A percentile compares a stretch with the other conserved stretches of the same genome.
Conservation (phyloP, 2,888 invertebrate genomes). For the Metellina segmentata region DNA sequence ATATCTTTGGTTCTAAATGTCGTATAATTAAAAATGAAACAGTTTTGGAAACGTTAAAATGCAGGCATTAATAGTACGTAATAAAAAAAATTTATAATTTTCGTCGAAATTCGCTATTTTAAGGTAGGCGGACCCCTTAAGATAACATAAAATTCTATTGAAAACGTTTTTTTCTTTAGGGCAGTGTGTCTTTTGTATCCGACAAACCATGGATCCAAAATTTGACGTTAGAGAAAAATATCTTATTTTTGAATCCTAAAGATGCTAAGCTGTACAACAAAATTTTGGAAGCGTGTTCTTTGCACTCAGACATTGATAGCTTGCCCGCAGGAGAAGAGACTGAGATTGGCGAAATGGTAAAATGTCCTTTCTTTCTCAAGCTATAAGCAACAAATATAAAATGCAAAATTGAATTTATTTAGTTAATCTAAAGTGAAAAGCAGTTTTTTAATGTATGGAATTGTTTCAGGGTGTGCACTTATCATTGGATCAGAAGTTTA, state of each 20-base stretch:
- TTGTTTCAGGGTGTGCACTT: constrained; percentile 47
- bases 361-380: background rate
- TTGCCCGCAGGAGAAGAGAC: constrained; percentile 83
- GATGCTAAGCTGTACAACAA: constrained; percentile 79
- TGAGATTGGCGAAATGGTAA: constrained; percentile 84
- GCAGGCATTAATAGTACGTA: too few relatives aligned
- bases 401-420: background rate
- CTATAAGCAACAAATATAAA: background rate
- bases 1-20: too few relatives aligned
- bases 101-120: too few relatives aligned
- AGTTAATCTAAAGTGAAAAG: background rate
- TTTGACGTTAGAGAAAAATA: constrained; percentile 82
- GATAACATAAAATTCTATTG: background rate
- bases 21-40: too few relatives aligned
- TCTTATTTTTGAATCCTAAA: constrained; percentile 81
- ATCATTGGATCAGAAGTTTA: constrained; percentile 41
- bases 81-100: too few relatives aligned
- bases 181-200: constrained; percentile 80
- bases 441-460: background rate
- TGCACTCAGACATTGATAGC: constrained; percentile 82
- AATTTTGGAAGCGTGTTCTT: constrained; percentile 82
- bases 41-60: too few relatives aligned
- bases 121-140: too few relatives aligned
- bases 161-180: constrained; percentile 71
- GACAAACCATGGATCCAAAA: constrained; percentile 83